Percentiles rank a stretch among this genome's conserved stretches.
phyloP scores from a whole-genome alignment of 2,888 invertebrate genomes.

The Andrena fulva region DNA sequence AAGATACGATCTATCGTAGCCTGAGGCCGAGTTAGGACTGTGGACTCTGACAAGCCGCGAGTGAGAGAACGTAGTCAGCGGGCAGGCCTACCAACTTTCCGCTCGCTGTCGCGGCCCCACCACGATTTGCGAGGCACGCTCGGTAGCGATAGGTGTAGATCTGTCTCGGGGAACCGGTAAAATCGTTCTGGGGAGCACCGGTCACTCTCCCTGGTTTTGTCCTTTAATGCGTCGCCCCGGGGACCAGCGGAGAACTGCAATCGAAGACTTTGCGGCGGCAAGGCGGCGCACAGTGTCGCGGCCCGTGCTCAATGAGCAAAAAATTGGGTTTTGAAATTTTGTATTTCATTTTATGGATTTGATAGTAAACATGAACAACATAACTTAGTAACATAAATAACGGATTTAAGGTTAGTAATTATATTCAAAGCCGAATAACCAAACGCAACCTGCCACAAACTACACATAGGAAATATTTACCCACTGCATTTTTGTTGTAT shows the following conservation, averaged over 20 bases:
- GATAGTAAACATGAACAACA: no score
- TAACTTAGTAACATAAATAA: no score
- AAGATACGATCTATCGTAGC: slow-evolving; percentile 82
- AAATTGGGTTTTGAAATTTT: no score
- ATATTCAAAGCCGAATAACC: no score
- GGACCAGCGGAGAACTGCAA: not conserved
- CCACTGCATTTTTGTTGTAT: no score
- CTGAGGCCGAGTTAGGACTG: slow-evolving; percentile 84
- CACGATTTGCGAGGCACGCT: slow-evolving; percentile 57
- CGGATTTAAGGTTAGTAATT: no score
- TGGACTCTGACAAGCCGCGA: slow-evolving; percentile 75
- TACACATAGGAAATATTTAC: no score
- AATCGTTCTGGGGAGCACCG: slow-evolving; percentile 55
- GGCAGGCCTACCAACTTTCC: slow-evolving; percentile 67
- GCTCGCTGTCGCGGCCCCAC: slow-evolving; percentile 47
- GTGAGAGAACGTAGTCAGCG: slow-evolving; percentile 62
- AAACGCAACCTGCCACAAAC: no score
- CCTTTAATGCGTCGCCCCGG: slow-evolving; percentile 12
- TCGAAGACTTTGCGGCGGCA: not conserved
- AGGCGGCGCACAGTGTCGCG: no score
- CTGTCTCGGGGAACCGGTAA: slow-evolving; percentile 57
- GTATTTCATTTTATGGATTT: no score
- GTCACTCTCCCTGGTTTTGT: slow-evolving; percentile 23
- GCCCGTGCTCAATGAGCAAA: no score
- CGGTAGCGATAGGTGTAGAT: slow-evolving; percentile 57